phyloP scores from a whole-genome alignment of 2,888 invertebrate species.

The Fissipunctia ypsillon region DNA sequence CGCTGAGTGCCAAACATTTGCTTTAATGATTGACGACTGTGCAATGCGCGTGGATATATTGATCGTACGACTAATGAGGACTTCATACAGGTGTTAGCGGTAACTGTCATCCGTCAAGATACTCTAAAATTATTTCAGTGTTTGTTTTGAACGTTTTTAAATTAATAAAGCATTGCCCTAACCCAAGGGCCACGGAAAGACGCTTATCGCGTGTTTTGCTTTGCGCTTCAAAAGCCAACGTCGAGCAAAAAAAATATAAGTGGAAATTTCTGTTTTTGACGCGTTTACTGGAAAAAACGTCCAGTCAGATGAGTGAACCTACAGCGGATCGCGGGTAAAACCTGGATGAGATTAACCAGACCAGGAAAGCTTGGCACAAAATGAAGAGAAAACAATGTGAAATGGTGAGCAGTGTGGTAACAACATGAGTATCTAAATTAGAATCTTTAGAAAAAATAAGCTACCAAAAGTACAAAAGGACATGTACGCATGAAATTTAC shows the following conservation, averaged over 20 bases:
- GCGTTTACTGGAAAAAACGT: background rate
- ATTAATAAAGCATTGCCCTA: background rate
- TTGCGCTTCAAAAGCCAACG: background rate
- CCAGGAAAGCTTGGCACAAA: background rate
- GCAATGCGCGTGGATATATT: constrained; percentile 31
- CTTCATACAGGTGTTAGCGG: constrained; percentile 12
- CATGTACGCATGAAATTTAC: no score
- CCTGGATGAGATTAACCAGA: background rate
- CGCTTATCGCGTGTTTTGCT: background rate
- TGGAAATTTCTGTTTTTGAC: background rate
- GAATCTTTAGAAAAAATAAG: background rate
- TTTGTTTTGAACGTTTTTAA: background rate
- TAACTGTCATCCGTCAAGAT: background rate
- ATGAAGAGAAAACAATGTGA: background rate
- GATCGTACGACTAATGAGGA: constrained; percentile 29
- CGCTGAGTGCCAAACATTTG: constrained; percentile 56
- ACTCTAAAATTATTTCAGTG: background rate
- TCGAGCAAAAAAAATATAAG: background rate
- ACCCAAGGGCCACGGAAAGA: background rate
- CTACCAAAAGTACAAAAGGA: no score
- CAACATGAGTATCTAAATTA: background rate
- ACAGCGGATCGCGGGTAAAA: background rate
- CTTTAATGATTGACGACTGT: constrained; percentile 50
- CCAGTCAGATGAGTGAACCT: background rate
- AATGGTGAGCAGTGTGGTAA: background rate